Percentiles rank a stretch among this genome's conserved stretches.
Conservation (phyloP, 2,888 invertebrate species). For the Thymelicus acteon region DNA sequence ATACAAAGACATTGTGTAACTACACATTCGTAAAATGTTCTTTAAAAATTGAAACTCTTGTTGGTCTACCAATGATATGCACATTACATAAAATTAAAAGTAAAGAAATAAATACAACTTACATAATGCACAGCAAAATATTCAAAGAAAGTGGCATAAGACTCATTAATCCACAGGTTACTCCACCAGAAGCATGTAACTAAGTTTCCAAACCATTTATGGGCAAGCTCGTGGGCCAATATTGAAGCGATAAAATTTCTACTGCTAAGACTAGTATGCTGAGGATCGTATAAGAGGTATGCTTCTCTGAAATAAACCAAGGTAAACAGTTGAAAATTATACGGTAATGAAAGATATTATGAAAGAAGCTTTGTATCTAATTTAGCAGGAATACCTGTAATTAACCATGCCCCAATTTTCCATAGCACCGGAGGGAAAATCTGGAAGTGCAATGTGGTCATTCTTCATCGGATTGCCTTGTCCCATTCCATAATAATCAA, state of each 20-base stretch:
- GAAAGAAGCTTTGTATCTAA: background rate
- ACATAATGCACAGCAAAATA: slow-evolving; percentile 86
- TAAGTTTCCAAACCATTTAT: slow-evolving; percentile 93
- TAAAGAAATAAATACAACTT: slow-evolving; percentile 42
- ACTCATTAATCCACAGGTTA: slow-evolving; percentile 89
- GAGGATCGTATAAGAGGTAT: slow-evolving; percentile 73
- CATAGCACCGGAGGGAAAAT: slow-evolving; percentile 92
- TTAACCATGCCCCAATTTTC: slow-evolving; percentile 95
- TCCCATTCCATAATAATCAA: slow-evolving; percentile 83
- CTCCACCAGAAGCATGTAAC: slow-evolving; percentile 92
- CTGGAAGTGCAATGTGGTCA: slow-evolving; percentile 91
- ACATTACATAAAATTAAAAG: too few species aligned
- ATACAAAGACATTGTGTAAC: background rate
- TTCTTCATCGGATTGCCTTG: slow-evolving; percentile 76
- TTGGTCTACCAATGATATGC: too few species aligned
- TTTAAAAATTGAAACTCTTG: too few species aligned
- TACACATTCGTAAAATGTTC: too few species aligned
- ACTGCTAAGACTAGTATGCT: slow-evolving; percentile 68
- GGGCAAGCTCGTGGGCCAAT: slow-evolving; percentile 91
- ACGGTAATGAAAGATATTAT: too few species aligned
- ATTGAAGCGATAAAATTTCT: slow-evolving; percentile 84
- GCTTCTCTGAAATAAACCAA: slow-evolving; percentile 65
- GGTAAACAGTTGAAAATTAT: background rate
- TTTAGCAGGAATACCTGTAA: slow-evolving; percentile 82
- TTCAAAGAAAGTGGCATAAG: slow-evolving; percentile 89